Evolutionary conservation across 2,888 invertebrate genomes (phyloP).

Genomic region (Augochlorella aurata): DNA sequence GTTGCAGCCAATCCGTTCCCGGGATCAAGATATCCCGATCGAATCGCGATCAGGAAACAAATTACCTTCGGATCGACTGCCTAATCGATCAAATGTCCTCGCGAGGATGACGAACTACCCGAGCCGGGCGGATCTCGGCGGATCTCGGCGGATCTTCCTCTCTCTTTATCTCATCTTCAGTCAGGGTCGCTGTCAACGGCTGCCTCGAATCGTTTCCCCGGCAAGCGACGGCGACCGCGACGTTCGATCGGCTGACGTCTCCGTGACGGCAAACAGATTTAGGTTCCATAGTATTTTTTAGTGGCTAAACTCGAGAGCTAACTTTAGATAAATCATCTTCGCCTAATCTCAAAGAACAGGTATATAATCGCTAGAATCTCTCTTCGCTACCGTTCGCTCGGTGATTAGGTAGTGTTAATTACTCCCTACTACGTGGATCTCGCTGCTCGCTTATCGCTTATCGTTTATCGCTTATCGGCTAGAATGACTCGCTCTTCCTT

Average conservation of each 20-base stretch:
- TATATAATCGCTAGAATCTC: constrained; percentile 49
- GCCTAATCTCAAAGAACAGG: constrained; percentile 60
- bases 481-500: constrained; percentile 49
- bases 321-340: constrained; percentile 61
- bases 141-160: not conserved
- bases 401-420: constrained; percentile 40
- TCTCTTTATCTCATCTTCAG: not conserved
- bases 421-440: constrained; percentile 41
- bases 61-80: not conserved
- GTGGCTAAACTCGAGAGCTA: constrained; percentile 58
- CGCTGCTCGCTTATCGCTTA: constrained; percentile 52
- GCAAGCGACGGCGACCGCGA: constrained; percentile 53
- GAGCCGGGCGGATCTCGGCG: not conserved
- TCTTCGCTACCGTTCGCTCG: constrained; percentile 28
- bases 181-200: not conserved
- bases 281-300: constrained; percentile 39
- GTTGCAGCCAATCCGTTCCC: not conserved
- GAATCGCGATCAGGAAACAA: not conserved
- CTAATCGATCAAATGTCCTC: not conserved
- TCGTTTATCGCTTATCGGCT: constrained; percentile 44
- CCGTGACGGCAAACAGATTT: constrained; percentile 54
- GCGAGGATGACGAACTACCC: constrained; percentile 1
- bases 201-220: constrained; percentile 53
- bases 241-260: constrained; percentile 45
- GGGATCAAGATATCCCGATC: not conserved